Base-by-base conservation (phyloP, 2,888 invertebrate species). In the Cryptops parisi region DNA sequence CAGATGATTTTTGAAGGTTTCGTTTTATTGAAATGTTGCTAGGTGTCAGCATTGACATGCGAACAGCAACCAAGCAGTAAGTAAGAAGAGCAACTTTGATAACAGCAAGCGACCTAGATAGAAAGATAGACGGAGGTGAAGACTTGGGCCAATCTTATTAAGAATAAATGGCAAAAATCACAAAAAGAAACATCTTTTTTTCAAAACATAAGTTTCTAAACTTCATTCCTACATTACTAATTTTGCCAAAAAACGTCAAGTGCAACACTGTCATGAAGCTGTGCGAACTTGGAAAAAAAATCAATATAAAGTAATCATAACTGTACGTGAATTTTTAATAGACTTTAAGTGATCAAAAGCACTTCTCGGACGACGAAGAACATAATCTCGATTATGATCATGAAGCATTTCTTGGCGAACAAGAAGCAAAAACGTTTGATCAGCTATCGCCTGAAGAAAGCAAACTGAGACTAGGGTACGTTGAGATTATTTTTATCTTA, bases 391-490 rank as follows among this genome's bases (percentile, higher is more conserved):
- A 90, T 60, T 97, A 87, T 67, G 97, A 97, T 66, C 97, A 97
- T 66, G 96, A 97, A 67, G 93, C 94, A 0, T 97, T 98, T 68
- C 74, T 98, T 12, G 97, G 97, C 0, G 88, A 91, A 66, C 89
- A 91, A 59, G 71, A 73, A 12, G 89, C 96, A 0, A 87, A 89
- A 66, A 82, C 86, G 2, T 98, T 96, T 67, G 93, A 96, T 66
- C 84, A 94, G 62, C 73, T 98, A 44, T 76, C 85, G 0, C 96
- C 96, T 2, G 94, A 97, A 68, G 96, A 98, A 68, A 94, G 94
- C 69, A 84, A 85, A 64, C 77, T 87, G 53, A 77, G 93, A 64
- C 73, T 98, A 25, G 84, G 84, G 78, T 83, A 70, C 22, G n/a
- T 15, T 17, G 15, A 17, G 3, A 24, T 24, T 46, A 15, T 41